Conservation (phyloP, 1,140 invertebrate genomes). For the Leptinotarsa defecta region DNA sequence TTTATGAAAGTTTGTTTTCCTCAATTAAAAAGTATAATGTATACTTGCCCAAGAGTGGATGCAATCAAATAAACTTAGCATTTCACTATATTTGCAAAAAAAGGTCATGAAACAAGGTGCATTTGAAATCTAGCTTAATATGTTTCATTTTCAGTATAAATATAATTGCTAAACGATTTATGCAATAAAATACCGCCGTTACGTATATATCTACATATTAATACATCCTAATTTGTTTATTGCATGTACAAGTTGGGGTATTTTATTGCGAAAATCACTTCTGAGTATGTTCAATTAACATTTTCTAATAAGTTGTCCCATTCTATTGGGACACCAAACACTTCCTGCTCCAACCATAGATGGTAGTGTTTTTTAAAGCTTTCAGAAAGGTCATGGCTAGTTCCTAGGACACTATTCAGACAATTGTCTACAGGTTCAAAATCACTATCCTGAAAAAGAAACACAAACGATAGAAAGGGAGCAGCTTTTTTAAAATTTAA, state of each 20-base stretch:
- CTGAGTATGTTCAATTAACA: slow-evolving; percentile 21
- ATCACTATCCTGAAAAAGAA: slow-evolving; percentile 62
- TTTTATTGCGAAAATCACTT: slow-evolving; percentile 12
- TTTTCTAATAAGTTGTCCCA: slow-evolving; percentile 68
- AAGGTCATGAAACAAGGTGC: background rate
- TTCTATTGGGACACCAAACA: slow-evolving; percentile 83
- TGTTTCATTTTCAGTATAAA: background rate
- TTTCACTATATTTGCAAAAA: background rate
- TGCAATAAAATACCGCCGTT: background rate
- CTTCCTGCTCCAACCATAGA: slow-evolving; percentile 94
- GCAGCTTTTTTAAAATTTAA: background rate
- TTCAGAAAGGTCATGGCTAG: slow-evolving; percentile 82
- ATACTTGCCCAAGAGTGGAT: background rate
- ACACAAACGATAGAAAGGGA: no score
- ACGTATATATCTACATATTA: slow-evolving; percentile 1
- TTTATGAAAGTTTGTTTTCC: background rate
- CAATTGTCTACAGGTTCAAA: slow-evolving; percentile 86
- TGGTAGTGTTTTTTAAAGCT: slow-evolving; percentile 98
- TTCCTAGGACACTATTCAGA: slow-evolving; percentile 81
- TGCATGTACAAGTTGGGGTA: slow-evolving; percentile 12
- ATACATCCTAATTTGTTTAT: slow-evolving; percentile 10
- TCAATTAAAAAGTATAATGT: background rate
- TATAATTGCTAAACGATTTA: background rate
- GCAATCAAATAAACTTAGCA: background rate
- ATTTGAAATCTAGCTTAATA: background rate